These are phyloP conservation scores for Cnemophilus loriae DNA, from an alignment of 2,113 vertebrate species.

Conservation along the genomic window DNA sequence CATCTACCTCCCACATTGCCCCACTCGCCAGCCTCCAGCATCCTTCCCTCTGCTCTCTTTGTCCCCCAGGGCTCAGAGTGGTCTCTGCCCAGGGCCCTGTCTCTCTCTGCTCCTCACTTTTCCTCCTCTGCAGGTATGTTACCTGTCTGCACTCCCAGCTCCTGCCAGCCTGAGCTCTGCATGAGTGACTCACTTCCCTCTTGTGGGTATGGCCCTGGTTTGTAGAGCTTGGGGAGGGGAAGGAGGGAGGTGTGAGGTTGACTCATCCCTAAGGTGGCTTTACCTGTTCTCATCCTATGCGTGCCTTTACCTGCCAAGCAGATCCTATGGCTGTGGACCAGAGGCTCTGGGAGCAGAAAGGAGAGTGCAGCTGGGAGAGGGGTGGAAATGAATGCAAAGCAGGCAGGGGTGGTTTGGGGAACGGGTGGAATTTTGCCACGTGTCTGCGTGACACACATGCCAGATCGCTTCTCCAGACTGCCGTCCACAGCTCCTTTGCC, in stretches of 20 bases:
- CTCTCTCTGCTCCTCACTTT: conserved; percentile 37
- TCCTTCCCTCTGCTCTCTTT: conserved; percentile 58
- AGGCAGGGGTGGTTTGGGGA: not conserved
- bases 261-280: not conserved
- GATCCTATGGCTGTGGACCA: not conserved
- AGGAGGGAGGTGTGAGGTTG: conserved; percentile 7
- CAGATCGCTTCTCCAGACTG: not conserved
- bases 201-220: conserved; percentile 53
- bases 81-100: not conserved
- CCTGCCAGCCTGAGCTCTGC: conserved; percentile 57
- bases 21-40: conserved; percentile 44
- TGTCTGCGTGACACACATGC: not conserved
- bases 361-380: not conserved
- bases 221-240: conserved; percentile 48
- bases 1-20: not conserved
- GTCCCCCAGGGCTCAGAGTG: not conserved
- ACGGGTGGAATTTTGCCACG: not conserved
- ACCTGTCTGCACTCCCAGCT: conserved; percentile 53
- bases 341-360: not conserved
- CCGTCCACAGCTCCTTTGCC: not conserved
- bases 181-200: conserved; percentile 52
- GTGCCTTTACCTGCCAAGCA: not conserved
- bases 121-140: conserved; percentile 68
- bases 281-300: not conserved
- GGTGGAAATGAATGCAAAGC: not conserved